A percentile compares a stretch with the other conserved stretches of the same genome.
These are phyloP conservation scores for Acanthopleura granulata DNA, from an alignment of 2,888 invertebrate genomes.

Conservation along the genomic window DNA sequence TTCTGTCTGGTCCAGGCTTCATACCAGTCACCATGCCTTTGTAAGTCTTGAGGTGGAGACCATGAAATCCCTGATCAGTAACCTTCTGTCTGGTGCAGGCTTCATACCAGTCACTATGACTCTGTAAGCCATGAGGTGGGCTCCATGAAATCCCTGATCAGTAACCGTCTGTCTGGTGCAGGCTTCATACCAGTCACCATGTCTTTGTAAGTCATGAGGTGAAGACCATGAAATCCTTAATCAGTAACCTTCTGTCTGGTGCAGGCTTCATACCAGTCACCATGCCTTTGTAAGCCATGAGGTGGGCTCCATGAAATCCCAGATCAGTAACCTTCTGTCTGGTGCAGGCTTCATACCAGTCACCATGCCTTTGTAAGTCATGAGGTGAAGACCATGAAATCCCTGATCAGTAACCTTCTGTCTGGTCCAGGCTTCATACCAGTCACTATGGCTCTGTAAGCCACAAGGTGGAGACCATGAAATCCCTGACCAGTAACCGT, in stretches of 20 bases:
- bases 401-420: slow-evolving; percentile 77
- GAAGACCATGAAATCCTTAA: slow-evolving; percentile 59
- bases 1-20: slow-evolving; percentile 73
- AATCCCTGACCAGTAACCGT: slow-evolving; percentile 76
- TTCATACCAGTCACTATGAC: slow-evolving; percentile 38
- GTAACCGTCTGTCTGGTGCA: slow-evolving; percentile 76
- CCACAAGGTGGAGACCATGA: slow-evolving; percentile 5
- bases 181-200: slow-evolving; percentile 32
- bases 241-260: slow-evolving; percentile 79
- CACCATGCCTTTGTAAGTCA: slow-evolving; percentile 46
- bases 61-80: slow-evolving; percentile 73
- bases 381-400: not conserved
- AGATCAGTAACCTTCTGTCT: slow-evolving; percentile 79
- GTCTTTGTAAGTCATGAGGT: slow-evolving; percentile 40
- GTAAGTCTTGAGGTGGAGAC: slow-evolving; percentile 34
- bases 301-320: slow-evolving; percentile 19
- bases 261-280: slow-evolving; percentile 31
- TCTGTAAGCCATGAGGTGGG: slow-evolving; percentile 37
- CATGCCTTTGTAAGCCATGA: slow-evolving; percentile 45
- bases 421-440: slow-evolving; percentile 69
- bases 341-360: slow-evolving; percentile 61
- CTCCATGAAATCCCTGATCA: slow-evolving; percentile 71
- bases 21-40: slow-evolving; percentile 41
- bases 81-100: slow-evolving; percentile 75
- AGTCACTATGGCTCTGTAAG: slow-evolving; percentile 47